Base-by-base conservation (phyloP, 1,140 invertebrate species). In the Hyles vespertilio region DNA sequence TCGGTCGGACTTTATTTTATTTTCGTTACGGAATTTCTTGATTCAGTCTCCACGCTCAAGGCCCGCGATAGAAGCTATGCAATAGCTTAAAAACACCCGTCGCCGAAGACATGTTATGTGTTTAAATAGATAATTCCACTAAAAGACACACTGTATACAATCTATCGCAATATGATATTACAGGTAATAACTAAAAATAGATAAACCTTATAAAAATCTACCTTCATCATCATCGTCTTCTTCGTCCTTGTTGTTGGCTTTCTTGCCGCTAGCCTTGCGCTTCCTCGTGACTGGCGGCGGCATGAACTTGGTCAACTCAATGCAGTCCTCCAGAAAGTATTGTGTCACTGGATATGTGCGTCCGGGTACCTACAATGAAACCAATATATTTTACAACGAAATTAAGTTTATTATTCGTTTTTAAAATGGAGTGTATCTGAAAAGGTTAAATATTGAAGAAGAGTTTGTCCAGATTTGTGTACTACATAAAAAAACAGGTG, bases 261-360 rank as follows among this genome's bases (percentile, higher is more conserved):
- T 77, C 64, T 81, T 85, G 9, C 88, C 86, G 46, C 78, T 77
- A 33, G 72, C 84, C 64, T 94, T 95, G 50, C 92, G 92, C 80
- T 94, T 96, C 58, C 91, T 92, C 0, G 90, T 92, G 52, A 94
- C 92, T 0, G 92, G 90, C 0, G 94, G 92, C 0, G 96, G 96
- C 3, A 94, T 89, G 81, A 98, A 98, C 50, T 93, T 92, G 0
- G 83, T 87, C 48, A 89, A 45, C 51, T 85, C 76, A 0, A 87
- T 72, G 32, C 94, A 95, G 80, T 98, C 97, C 81, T 99, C 97
- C 11, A 98, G 78, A 82, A 96, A 98, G 80, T 96, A 97, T 68
- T 97, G 95, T 59, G 94, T 88, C 0, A 98, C 96, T 0, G 96
- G 95, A 81, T 91, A 96, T 2, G 95, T 91, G 47, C 95, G 90